These are phyloP conservation scores for Allobates femoralis DNA, from an alignment of 2,797 vertebrate species.

Conservation along the genomic window DNA sequence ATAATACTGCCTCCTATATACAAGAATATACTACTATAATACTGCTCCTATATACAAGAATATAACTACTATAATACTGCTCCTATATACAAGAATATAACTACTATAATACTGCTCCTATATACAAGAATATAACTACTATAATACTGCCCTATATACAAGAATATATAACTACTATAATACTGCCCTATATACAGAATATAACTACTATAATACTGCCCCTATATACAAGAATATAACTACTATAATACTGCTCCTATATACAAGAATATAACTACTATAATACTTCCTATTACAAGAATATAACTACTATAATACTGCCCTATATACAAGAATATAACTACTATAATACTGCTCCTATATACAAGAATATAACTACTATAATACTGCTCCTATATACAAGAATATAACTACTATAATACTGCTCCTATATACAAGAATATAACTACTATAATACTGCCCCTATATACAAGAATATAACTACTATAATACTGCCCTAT, in stretches of 20 bases:
- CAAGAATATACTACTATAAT: conserved; percentile 11
- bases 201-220: conserved; percentile 7
- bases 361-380: too few relatives aligned
- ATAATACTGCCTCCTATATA: too few relatives aligned
- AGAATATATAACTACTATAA: conserved; percentile 9
- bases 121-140: too few relatives aligned
- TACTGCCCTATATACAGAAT: not conserved
- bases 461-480: conserved; percentile 17
- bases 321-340: too few relatives aligned
- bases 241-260: too few relatives aligned
- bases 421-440: conserved; percentile 18
- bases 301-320: too few relatives aligned
- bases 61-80: conserved; percentile 3
- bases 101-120: conserved; percentile 1
- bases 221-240: not conserved
- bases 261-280: too few relatives aligned
- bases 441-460: conserved; percentile 24
- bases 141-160: not conserved
- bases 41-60: not conserved
- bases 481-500: conserved; percentile 21
- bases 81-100: not conserved
- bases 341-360: too few relatives aligned
- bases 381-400: too few relatives aligned
- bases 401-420: conserved; percentile 24
- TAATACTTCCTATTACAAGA: too few relatives aligned